phyloP scores from a whole-genome alignment of 2,797 vertebrate species.

The Jordanella pulchra region DNA sequence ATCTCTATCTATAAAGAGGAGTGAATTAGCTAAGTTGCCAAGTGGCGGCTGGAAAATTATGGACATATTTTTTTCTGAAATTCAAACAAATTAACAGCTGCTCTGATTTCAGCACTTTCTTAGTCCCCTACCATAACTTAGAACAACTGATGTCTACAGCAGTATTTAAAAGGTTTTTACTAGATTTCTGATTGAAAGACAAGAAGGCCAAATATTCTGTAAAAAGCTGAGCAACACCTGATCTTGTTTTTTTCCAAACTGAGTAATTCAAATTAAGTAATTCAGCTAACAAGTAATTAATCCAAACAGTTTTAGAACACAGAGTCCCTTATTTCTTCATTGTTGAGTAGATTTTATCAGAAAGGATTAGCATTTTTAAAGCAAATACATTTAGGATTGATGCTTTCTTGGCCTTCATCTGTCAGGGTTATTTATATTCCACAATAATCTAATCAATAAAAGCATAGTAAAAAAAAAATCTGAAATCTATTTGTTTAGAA shows the following conservation, averaged over 20 bases:
- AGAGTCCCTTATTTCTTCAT: slow-evolving; percentile 4
- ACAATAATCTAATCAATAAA: slow-evolving; percentile 40
- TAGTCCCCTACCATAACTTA: slow-evolving; percentile 23
- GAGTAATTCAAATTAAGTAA: slow-evolving; percentile 16
- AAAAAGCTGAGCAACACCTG: slow-evolving; percentile 14
- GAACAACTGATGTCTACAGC: slow-evolving; percentile 36
- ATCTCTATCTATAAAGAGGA: slow-evolving; percentile 16
- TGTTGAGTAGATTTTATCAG: background rate
- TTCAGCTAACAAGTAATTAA: background rate
- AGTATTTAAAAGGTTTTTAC: slow-evolving; percentile 27
- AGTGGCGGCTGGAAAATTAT: slow-evolving; percentile 16
- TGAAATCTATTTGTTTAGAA: background rate
- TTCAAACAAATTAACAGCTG: slow-evolving; percentile 25
- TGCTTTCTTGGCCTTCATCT: slow-evolving; percentile 32
- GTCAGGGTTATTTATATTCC: slow-evolving; percentile 5
- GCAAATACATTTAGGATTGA: slow-evolving; percentile 17
- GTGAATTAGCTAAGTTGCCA: slow-evolving; percentile 19
- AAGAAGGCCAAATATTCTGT: slow-evolving; percentile 12
- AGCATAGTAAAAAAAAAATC: background rate
- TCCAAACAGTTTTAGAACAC: slow-evolving; percentile 20
- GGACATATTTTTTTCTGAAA: background rate
- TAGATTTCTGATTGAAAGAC: slow-evolving; percentile 30
- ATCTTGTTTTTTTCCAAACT: slow-evolving; percentile 16
- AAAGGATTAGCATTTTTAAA: background rate
- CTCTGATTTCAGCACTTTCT: slow-evolving; percentile 28